These are phyloP conservation scores for Scaptomyza flava DNA, from an alignment of 2,888 invertebrate species.

Conservation along the genomic window DNA sequence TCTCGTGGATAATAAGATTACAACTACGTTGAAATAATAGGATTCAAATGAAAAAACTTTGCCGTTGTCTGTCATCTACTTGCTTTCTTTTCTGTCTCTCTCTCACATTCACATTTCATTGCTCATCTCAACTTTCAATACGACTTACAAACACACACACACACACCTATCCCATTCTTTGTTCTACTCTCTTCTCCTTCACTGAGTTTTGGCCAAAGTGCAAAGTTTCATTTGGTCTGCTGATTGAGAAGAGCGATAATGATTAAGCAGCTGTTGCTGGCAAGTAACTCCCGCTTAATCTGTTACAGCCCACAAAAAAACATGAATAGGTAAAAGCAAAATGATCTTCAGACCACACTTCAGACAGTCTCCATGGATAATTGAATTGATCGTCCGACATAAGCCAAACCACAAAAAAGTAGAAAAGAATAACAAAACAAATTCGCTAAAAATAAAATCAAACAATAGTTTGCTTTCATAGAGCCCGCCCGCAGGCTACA, in stretches of 20 bases:
- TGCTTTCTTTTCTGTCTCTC: conserved; percentile 33
- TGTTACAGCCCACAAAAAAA: not conserved
- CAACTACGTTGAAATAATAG: conserved; percentile 83
- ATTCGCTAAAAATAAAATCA: not conserved
- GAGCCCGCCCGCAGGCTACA: conserved; percentile 43
- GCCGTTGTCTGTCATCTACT: conserved; percentile 64
- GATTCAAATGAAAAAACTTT: conserved; percentile 82
- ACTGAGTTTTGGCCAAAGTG: conserved; percentile 48
- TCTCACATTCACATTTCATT: conserved; percentile 8
- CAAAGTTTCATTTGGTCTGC: conserved; percentile 68
- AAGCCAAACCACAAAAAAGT: conserved; percentile 4
- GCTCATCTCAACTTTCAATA: conserved; percentile 73
- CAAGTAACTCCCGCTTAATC: conserved; percentile 13
- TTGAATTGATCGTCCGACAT: conserved; percentile 62
- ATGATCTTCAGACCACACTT: conserved; percentile 58
- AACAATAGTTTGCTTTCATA: conserved; percentile 47
- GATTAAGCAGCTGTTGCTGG: conserved; percentile 55
- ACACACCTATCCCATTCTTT: not conserved
- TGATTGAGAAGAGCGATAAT: conserved; percentile 72
- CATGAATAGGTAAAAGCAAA: conserved; percentile 29
- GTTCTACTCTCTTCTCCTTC: not conserved
- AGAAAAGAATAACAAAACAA: conserved; percentile 2
- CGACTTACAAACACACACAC: conserved; percentile 28
- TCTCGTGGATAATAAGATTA: conserved; percentile 84
- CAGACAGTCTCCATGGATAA: conserved; percentile 57